phyloP scores from a whole-genome alignment of 2,797 vertebrate species.

The Brotula barbata region DNA sequence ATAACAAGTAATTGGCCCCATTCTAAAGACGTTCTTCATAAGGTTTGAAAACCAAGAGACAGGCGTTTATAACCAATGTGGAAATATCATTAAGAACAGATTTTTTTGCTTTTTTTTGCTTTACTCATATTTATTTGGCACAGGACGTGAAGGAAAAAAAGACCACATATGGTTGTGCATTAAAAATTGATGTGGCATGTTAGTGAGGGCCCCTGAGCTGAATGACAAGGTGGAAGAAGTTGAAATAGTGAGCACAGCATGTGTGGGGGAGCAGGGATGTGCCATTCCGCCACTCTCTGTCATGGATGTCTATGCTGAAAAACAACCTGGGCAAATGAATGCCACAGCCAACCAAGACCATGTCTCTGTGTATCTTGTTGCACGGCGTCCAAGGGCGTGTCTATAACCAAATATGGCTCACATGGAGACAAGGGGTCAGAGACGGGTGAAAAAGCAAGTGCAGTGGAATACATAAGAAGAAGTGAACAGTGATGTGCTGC shows the following conservation, averaged over 20 bases:
- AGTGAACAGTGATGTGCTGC: constrained; percentile 30
- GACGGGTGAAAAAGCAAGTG: constrained; percentile 20
- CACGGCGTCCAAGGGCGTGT: constrained; percentile 38
- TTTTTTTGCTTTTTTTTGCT: constrained; percentile 48
- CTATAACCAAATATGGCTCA: constrained; percentile 45
- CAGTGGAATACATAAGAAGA: constrained; percentile 16
- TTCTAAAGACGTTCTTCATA: constrained; percentile 52
- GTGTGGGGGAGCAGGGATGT: constrained; percentile 15
- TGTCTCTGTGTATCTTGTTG: constrained; percentile 25
- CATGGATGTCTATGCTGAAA: constrained; percentile 33
- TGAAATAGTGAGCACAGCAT: constrained; percentile 42
- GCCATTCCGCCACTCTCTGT: constrained; percentile 24
- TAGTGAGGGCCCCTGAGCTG: constrained; percentile 56
- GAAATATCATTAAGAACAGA: constrained; percentile 32
- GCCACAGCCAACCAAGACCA: constrained; percentile 18
- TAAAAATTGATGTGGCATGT: constrained; percentile 72
- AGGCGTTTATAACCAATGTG: constrained; percentile 31
- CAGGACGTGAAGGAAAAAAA: constrained; percentile 62
- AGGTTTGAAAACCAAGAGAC: constrained; percentile 45
- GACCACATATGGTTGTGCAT: constrained; percentile 69
- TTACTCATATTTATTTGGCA: constrained; percentile 58
- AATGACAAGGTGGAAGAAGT: constrained; percentile 58
- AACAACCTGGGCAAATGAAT: constrained; percentile 40
- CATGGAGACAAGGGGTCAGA: constrained; percentile 26
- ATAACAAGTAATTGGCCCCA: constrained; percentile 69